Percentiles rank a stretch among this genome's conserved stretches.
Evolutionary conservation across 2,888 invertebrate genomes (phyloP).

Genomic region (Tinea trinotella): DNA sequence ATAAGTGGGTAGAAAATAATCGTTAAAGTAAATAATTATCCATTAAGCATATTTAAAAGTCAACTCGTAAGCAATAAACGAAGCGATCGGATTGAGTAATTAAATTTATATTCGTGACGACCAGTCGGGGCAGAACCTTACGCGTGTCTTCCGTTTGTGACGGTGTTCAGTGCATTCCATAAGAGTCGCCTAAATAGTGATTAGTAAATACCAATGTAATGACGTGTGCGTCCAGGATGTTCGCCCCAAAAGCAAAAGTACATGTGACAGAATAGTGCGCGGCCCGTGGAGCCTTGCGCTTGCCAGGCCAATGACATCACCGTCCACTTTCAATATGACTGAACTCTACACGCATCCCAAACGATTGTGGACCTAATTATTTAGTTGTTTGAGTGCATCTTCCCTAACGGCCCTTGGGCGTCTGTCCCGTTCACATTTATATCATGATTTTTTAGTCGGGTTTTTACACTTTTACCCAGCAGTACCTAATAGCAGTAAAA

Average conservation of each 20-base stretch:
- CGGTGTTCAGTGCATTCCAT: constrained; percentile 31
- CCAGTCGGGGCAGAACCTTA: neutral
- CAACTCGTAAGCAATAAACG: constrained; percentile 4
- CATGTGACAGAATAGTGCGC: constrained; percentile 49
- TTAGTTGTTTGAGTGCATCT: neutral
- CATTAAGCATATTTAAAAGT: constrained; percentile 12
- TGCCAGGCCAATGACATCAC: constrained; percentile 60
- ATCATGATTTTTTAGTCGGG: constrained; percentile 13
- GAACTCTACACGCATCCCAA: constrained; percentile 26
- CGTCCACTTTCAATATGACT: constrained; percentile 36
- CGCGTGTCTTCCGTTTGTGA: constrained; percentile 4
- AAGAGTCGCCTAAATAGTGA: constrained; percentile 32
- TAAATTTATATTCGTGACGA: constrained; percentile 17
- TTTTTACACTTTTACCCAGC: constrained; percentile 17
- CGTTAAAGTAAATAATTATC: constrained; percentile 14
- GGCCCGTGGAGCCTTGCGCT: constrained; percentile 39
- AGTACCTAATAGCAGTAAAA: constrained; percentile 10
- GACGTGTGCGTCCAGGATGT: constrained; percentile 54
- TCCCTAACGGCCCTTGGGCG: neutral
- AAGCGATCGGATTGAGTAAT: constrained; percentile 16
- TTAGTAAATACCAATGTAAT: constrained; percentile 58
- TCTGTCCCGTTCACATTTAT: neutral
- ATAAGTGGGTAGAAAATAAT: neutral
- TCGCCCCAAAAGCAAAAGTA: constrained; percentile 57
- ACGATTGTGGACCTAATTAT: neutral